These are phyloP conservation scores for Empis stercorea DNA, from an alignment of 2,888 invertebrate species.

Conservation along the genomic window DNA sequence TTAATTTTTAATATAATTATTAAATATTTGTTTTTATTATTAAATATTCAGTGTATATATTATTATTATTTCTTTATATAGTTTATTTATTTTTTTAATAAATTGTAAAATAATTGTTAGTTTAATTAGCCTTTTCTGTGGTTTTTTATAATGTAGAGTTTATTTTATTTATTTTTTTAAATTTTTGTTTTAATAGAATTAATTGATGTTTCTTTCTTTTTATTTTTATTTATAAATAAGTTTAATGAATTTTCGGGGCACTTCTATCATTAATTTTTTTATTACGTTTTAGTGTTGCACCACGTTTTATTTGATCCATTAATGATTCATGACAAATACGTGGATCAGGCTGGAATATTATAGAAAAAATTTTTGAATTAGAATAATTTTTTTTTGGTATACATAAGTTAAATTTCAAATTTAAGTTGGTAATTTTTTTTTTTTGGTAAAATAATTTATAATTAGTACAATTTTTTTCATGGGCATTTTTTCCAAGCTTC, in stretches of 20 bases:
- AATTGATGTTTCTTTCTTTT: too few relatives aligned
- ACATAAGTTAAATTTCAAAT: background rate
- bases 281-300: constrained; percentile 69
- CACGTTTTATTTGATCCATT: constrained; percentile 88
- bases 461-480: too few relatives aligned
- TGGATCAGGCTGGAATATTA: constrained; percentile 54
- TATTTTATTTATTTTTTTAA: too few relatives aligned
- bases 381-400: background rate
- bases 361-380: constrained; percentile 1
- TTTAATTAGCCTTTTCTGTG: background rate
- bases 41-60: background rate
- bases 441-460: too few relatives aligned
- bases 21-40: too few relatives aligned
- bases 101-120: background rate
- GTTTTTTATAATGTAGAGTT: background rate
- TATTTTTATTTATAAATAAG: too few relatives aligned
- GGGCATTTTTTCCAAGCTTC: too few relatives aligned
- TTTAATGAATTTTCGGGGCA: constrained; percentile 72
- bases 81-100: background rate
- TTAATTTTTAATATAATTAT: too few relatives aligned
- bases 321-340: constrained; percentile 70
- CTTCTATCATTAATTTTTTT: constrained; percentile 55
- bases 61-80: background rate
- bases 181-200: too few relatives aligned
- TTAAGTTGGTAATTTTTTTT: constrained; percentile 4